phyloP scores from a whole-genome alignment of 2,888 invertebrate genomes.

The Lycaena phlaeas region DNA sequence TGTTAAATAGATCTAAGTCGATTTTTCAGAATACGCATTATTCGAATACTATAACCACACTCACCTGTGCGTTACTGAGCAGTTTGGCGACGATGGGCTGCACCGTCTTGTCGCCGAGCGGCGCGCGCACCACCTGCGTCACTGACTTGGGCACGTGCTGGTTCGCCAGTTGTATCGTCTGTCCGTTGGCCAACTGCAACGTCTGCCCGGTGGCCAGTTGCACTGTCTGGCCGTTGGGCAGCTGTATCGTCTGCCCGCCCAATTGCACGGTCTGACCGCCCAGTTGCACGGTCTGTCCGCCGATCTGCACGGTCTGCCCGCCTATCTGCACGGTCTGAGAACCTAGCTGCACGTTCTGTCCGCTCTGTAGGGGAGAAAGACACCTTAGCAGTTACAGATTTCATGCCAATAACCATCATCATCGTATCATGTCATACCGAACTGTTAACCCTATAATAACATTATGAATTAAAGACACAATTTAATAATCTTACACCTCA shows the following conservation, averaged over 20 bases:
- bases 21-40: too few species aligned
- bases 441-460: too few species aligned
- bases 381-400: too few species aligned
- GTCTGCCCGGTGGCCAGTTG: conserved; percentile 39
- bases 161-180: conserved; percentile 50
- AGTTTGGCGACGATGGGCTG: conserved; percentile 81
- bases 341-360: conserved; percentile 34
- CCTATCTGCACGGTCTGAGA: conserved; percentile 48
- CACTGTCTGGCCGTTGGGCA: conserved; percentile 32
- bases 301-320: conserved; percentile 35
- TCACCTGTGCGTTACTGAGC: conserved; percentile 79
- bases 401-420: too few species aligned
- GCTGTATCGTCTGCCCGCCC: conserved; percentile 47
- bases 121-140: conserved; percentile 48
- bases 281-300: conserved; percentile 33
- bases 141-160: conserved; percentile 39
- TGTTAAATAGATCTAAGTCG: too few species aligned
- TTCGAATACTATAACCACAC: conserved; percentile 10
- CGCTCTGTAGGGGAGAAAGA: conserved; percentile 27
- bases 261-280: conserved; percentile 36
- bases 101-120: conserved; percentile 42
- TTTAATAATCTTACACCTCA: too few species aligned
- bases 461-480: too few species aligned
- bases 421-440: too few species aligned
- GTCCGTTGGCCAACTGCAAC: conserved; percentile 58